These are phyloP conservation scores for Drosophila guanche DNA, from an alignment of 1,140 invertebrate species.

Conservation along the genomic window DNA sequence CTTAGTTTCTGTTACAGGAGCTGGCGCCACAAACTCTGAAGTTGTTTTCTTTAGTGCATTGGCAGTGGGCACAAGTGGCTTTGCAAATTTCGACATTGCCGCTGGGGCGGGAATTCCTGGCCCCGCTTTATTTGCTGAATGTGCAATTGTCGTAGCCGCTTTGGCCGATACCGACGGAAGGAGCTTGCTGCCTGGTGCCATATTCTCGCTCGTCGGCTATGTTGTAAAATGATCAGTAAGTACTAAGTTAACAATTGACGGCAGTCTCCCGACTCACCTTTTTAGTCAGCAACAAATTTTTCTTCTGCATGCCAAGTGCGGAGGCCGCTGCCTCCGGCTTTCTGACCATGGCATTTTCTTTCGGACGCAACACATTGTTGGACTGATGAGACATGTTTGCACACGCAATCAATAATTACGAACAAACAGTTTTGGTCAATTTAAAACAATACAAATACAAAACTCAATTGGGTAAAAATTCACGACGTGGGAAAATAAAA, in stretches of 20 bases:
- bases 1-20: constrained; percentile 7
- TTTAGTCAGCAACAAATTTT: constrained; percentile 49
- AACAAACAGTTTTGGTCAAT: constrained; percentile 20
- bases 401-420: constrained; percentile 18
- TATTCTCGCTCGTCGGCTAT: constrained; percentile 51
- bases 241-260: background rate
- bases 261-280: constrained; percentile 36
- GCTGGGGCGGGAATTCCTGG: background rate
- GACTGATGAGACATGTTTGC: constrained; percentile 59
- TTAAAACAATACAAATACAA: constrained; percentile 6
- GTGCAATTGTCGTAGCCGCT: background rate
- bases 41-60: constrained; percentile 10
- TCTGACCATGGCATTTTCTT: constrained; percentile 47
- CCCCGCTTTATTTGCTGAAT: constrained; percentile 5
- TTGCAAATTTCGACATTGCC: constrained; percentile 8
- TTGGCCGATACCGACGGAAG: background rate
- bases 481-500: constrained; percentile 58
- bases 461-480: constrained; percentile 11
- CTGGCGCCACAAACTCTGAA: constrained; percentile 30
- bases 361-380: constrained; percentile 53
- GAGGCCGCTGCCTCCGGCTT: constrained; percentile 29
- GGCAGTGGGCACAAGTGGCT: constrained; percentile 15
- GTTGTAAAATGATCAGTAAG: background rate
- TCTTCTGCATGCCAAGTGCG: constrained; percentile 47
- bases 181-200: constrained; percentile 20